phyloP scores from a whole-genome alignment of 1,140 invertebrate genomes.

The Drosophila pallidifrons region DNA sequence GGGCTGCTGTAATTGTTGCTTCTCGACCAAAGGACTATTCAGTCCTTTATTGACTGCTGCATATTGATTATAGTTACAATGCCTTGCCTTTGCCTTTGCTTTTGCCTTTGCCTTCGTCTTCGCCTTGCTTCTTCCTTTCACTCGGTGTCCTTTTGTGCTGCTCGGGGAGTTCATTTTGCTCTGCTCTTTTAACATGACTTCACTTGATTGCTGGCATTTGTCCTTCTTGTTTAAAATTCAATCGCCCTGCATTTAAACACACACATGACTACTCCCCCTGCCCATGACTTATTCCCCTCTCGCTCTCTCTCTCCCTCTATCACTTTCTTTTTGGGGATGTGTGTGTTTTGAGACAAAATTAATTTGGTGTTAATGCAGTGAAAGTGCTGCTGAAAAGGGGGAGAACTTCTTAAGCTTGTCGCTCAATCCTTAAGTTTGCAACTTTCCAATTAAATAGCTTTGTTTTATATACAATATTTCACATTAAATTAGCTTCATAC shows the following conservation, averaged over 20 bases:
- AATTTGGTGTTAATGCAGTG: slow-evolving; percentile 81
- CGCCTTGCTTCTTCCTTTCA: slow-evolving; percentile 1
- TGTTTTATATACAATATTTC: not conserved
- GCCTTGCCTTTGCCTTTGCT: slow-evolving; percentile 15
- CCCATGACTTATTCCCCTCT: not conserved
- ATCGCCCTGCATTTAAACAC: slow-evolving; percentile 57
- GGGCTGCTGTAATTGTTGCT: slow-evolving; percentile 72
- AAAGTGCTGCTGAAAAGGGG: slow-evolving; percentile 48
- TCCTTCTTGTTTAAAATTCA: slow-evolving; percentile 78
- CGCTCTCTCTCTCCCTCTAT: slow-evolving; percentile 4
- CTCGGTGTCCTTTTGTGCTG: not conserved
- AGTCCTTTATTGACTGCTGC: slow-evolving; percentile 75
- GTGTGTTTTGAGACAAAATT: slow-evolving; percentile 59
- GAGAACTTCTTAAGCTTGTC: slow-evolving; percentile 27
- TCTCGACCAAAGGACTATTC: slow-evolving; percentile 26
- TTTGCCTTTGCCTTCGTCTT: slow-evolving; percentile 1
- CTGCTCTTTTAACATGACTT: slow-evolving; percentile 60
- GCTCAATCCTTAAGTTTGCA: slow-evolving; percentile 41
- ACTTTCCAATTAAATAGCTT: slow-evolving; percentile 56
- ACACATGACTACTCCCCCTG: not conserved
- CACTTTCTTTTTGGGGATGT: not conserved
- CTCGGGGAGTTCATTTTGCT: slow-evolving; percentile 47
- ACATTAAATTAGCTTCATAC: not conserved
- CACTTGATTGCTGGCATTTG: slow-evolving; percentile 76
- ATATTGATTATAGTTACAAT: slow-evolving; percentile 79